phyloP scores from a whole-genome alignment of 2,113 vertebrate species.

The Bubo bubo region DNA sequence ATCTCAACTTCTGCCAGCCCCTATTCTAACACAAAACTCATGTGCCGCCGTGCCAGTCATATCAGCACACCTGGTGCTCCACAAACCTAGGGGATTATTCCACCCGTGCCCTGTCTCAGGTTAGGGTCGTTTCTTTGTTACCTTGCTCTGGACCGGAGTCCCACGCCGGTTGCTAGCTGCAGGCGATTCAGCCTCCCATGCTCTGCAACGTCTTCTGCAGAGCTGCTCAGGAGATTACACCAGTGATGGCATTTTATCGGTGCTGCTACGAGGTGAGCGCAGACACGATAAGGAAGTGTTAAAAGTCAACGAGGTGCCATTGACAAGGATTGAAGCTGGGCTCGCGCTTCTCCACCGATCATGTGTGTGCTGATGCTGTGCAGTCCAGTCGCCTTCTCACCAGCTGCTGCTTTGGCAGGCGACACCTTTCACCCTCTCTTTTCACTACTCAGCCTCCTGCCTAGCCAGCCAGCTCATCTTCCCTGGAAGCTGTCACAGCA shows the following conservation, averaged over 20 bases:
- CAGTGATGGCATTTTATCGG: conserved; percentile 75
- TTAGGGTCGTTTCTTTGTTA: background rate
- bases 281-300: conserved; percentile 65
- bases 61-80: accelerated
- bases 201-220: background rate
- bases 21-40: background rate
- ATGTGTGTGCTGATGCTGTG: conserved; percentile 8
- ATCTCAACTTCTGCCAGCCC: background rate
- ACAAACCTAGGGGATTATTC: accelerated
- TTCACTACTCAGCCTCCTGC: background rate
- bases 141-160: background rate
- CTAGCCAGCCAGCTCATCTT: background rate
- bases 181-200: background rate
- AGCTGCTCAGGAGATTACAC: conserved; percentile 10
- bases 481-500: background rate
- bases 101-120: accelerated
- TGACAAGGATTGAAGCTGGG: conserved; percentile 52
- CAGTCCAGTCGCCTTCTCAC: background rate
- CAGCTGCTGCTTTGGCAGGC: background rate
- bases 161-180: background rate
- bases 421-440: background rate
- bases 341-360: background rate
- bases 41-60: accelerated
- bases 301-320: conserved; percentile 73
- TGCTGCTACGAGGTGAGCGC: conserved; percentile 27